Evolutionary conservation across 2,888 invertebrate genomes (phyloP).

Genomic region (Proisotoma minuta): DNA sequence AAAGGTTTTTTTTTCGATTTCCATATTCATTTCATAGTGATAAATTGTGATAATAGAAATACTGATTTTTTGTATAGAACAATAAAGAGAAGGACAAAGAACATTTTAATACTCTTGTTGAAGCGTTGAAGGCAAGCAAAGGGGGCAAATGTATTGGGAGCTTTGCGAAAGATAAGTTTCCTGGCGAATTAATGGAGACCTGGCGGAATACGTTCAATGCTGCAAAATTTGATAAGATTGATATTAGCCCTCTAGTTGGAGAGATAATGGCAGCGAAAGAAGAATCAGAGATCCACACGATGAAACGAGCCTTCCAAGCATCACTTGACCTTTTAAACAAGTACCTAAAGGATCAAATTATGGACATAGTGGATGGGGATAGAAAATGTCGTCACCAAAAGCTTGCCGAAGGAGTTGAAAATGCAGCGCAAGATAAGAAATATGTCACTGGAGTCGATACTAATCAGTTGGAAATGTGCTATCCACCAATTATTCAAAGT

Average conservation of each 20-base stretch:
- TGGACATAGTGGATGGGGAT: constrained; percentile 97
- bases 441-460: constrained; percentile 87
- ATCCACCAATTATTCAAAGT: constrained; percentile 97
- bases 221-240: constrained; percentile 75
- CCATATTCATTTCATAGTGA: too few species aligned
- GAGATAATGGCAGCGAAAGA: constrained; percentile 91
- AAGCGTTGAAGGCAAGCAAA: constrained; percentile 79
- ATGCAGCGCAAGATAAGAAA: constrained; percentile 90
- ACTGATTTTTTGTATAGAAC: too few species aligned
- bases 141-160: constrained; percentile 82
- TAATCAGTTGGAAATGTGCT: constrained; percentile 91
- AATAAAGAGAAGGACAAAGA: constrained; percentile 86
- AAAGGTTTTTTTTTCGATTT: too few species aligned
- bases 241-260: constrained; percentile 78
- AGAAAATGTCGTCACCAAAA: constrained; percentile 68
- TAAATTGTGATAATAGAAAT: too few species aligned
- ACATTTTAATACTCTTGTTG: constrained; percentile 66
- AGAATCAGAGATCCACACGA: constrained; percentile 79
- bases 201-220: constrained; percentile 77
- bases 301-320: constrained; percentile 87
- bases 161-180: constrained; percentile 88
- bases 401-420: constrained; percentile 89
- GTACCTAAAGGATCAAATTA: constrained; percentile 93
- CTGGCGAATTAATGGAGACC: constrained; percentile 85
- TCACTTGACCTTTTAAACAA: constrained; percentile 94